A percentile compares a stretch with the other conserved stretches of the same genome.
phyloP scores from a whole-genome alignment of 2,113 vertebrate species.

The Lipophrys pholis region DNA sequence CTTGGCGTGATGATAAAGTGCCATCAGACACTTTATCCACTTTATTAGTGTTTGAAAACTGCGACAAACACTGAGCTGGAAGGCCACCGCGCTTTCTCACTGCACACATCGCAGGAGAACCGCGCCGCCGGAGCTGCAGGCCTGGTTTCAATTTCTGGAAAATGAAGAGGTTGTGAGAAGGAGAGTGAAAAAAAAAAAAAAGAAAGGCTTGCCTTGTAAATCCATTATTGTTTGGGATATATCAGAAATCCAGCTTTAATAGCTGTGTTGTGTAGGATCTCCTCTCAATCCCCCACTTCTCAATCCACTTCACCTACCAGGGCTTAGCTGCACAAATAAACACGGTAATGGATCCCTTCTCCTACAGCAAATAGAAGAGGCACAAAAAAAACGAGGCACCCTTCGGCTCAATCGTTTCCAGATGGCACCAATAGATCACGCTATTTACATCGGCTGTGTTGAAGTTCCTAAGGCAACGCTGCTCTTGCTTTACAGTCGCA shows the following conservation, averaged over 20 bases:
- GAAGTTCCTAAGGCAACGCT: conserved; percentile 86
- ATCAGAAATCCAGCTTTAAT: conserved; percentile 76
- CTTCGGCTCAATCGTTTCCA: conserved; percentile 89
- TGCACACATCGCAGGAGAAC: conserved; percentile 45
- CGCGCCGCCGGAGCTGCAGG: conserved; percentile 33
- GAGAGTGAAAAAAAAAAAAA: conserved; percentile 35
- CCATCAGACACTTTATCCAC: not conserved
- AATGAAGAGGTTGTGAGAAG: conserved; percentile 71
- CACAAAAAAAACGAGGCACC: conserved; percentile 79
- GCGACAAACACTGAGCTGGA: conserved; percentile 50
- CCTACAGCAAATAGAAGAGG: conserved; percentile 51
- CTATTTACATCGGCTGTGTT: conserved; percentile 90
- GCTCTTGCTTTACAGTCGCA: conserved; percentile 66
- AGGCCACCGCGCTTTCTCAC: conserved; percentile 30
- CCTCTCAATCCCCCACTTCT: conserved; percentile 73
- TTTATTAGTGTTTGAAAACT: conserved; percentile 53
- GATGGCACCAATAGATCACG: conserved; percentile 93
- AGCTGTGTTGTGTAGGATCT: conserved; percentile 73
- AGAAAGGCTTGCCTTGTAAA: conserved; percentile 75
- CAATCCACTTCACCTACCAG: conserved; percentile 77
- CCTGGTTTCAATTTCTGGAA: conserved; percentile 84
- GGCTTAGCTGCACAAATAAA: conserved; percentile 92
- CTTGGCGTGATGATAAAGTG: too few relatives aligned
- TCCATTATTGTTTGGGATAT: conserved; percentile 79
- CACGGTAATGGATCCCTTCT: conserved; percentile 84